phyloP scores from a whole-genome alignment of 2,888 invertebrate genomes.

The Sisyra terminalis region DNA sequence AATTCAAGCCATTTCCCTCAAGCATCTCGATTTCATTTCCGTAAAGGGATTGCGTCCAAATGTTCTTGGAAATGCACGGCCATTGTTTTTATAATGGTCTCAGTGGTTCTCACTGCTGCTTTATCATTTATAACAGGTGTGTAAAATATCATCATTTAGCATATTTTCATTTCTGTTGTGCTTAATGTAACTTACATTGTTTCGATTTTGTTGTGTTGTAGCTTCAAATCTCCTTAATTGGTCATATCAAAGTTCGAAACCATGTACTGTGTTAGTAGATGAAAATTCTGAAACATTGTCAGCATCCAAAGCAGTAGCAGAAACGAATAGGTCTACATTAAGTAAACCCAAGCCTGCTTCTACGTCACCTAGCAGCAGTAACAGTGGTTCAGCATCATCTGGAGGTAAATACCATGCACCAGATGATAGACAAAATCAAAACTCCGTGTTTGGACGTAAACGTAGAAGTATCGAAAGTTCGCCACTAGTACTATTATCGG shows the following conservation, averaged over 20 bases:
- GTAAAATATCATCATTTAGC: constrained; percentile 4
- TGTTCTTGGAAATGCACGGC: constrained; percentile 91
- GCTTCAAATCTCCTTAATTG: constrained; percentile 71
- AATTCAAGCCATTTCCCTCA: constrained; percentile 58
- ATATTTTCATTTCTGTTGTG: constrained; percentile 10
- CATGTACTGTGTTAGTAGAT: constrained; percentile 70
- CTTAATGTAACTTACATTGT: constrained; percentile 10
- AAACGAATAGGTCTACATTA: constrained; percentile 53
- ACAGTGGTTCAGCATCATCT: constrained; percentile 13
- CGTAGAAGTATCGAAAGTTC: constrained; percentile 41
- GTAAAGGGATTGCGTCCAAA: constrained; percentile 67
- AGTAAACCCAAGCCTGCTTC: constrained; percentile 45
- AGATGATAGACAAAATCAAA: constrained; percentile 6
- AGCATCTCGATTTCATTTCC: constrained; percentile 66
- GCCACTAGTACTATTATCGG: neutral
- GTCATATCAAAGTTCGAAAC: constrained; percentile 69
- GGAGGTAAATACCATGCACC: constrained; percentile 30
- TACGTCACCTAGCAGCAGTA: constrained; percentile 25
- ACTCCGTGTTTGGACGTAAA: constrained; percentile 29
- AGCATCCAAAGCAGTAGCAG: constrained; percentile 53
- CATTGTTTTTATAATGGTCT: constrained; percentile 70
- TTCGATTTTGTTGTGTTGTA: constrained; percentile 24
- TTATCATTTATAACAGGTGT: constrained; percentile 79
- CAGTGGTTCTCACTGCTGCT: constrained; percentile 65
- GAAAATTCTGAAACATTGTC: constrained; percentile 48